A percentile compares a stretch with the other conserved stretches of the same genome.
Evolutionary conservation across 2,113 vertebrate genomes (phyloP).

Genomic region (Bambusicola thoracicus): DNA sequence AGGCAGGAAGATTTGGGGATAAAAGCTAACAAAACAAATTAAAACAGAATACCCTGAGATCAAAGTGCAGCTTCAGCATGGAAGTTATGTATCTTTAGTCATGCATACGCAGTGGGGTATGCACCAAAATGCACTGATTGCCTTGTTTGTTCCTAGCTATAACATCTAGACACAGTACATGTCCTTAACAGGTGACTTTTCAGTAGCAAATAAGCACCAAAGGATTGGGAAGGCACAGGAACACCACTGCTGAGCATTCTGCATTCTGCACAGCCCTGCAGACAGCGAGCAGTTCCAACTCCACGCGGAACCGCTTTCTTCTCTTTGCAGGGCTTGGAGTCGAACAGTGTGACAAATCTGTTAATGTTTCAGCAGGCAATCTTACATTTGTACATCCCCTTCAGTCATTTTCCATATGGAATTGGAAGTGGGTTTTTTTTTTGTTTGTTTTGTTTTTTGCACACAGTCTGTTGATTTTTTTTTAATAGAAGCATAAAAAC

Average conservation of each 20-base stretch:
- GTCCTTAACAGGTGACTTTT: background rate
- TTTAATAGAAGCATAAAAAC: slow-evolving; percentile 32
- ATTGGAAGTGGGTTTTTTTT: background rate
- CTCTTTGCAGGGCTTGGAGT: slow-evolving; percentile 2
- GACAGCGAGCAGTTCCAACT: background rate
- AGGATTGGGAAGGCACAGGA: background rate
- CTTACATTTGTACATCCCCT: slow-evolving; percentile 49
- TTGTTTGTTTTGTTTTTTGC: background rate
- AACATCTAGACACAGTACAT: accelerated
- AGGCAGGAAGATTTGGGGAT: background rate
- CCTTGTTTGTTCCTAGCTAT: background rate
- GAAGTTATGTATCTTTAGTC: background rate
- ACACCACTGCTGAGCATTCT: background rate
- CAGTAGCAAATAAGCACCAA: background rate
- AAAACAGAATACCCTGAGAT: background rate
- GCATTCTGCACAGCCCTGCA: background rate
- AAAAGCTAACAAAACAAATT: slow-evolving; percentile 21
- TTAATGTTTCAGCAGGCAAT: slow-evolving; percentile 66
- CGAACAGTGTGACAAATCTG: slow-evolving; percentile 60
- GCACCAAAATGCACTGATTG: background rate
- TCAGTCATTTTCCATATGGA: slow-evolving; percentile 67
- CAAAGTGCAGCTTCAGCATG: background rate
- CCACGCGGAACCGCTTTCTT: background rate
- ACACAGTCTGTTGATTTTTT: slow-evolving; percentile 23
- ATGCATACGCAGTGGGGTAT: accelerated